Percentiles rank a stretch among this genome's conserved stretches.
Conservation (phyloP, 2,888 invertebrate genomes). For the Julus scanicus region DNA sequence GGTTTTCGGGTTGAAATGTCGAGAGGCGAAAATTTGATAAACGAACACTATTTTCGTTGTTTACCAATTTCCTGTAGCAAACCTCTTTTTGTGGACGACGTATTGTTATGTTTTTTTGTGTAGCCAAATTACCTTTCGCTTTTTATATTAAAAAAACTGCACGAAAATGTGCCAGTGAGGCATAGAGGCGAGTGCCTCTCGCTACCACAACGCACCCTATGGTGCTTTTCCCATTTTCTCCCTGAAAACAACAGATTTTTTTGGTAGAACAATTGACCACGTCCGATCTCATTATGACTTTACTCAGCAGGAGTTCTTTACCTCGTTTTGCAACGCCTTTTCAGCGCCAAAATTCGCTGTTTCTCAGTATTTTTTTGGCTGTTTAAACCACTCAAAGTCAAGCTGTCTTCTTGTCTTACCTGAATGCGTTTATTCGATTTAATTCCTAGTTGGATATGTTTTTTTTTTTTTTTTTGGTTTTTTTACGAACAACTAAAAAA, state of each 20-base stretch:
- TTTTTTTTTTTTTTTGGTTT: too few relatives aligned
- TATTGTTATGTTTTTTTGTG: too few relatives aligned
- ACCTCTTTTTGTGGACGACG: not conserved
- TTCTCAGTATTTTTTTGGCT: not conserved
- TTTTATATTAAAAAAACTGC: not conserved
- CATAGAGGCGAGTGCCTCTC: not conserved
- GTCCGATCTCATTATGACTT: not conserved
- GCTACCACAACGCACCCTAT: not conserved
- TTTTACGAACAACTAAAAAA: too few relatives aligned
- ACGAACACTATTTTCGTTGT: not conserved
- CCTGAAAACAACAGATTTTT: not conserved
- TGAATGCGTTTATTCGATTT: not conserved
- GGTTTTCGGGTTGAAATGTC: not conserved
- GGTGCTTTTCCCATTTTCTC: not conserved
- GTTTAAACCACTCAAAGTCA: not conserved
- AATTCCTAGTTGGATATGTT: not conserved
- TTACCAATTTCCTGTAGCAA: not conserved
- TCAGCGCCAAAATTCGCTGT: not conserved
- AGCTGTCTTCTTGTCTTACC: conserved; percentile 1
- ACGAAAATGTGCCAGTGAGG: not conserved
- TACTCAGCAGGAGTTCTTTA: not conserved
- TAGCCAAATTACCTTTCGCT: not conserved
- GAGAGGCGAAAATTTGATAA: not conserved
- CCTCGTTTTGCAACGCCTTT: not conserved
- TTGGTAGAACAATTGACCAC: not conserved